phyloP scores from a whole-genome alignment of 2,113 vertebrate species.

The Petromus typicus region DNA sequence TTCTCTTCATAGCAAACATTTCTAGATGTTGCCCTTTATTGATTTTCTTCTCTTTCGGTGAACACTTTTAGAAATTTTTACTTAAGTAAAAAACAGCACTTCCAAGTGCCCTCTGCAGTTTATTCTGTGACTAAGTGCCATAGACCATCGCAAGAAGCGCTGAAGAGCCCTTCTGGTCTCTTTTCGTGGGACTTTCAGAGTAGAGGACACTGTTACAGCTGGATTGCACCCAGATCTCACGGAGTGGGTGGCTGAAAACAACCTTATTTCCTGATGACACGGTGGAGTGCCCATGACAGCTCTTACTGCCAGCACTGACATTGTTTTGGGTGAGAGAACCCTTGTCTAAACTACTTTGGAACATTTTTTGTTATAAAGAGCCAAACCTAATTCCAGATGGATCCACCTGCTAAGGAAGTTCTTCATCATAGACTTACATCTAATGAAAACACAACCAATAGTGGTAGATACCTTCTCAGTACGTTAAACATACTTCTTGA shows the following conservation, averaged over 20 bases:
- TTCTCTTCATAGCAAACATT: not conserved
- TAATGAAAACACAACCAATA: not conserved
- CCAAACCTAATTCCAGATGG: not conserved
- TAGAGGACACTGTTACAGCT: not conserved
- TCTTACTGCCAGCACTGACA: not conserved
- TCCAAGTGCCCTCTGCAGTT: not conserved
- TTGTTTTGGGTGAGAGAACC: not conserved
- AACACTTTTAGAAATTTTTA: not conserved
- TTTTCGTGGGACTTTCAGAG: not conserved
- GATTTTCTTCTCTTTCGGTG: not conserved
- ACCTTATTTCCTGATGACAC: not conserved
- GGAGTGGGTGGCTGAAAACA: not conserved
- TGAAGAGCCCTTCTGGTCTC: not conserved
- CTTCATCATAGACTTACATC: not conserved
- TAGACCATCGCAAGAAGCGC: not conserved
- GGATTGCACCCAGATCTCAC: not conserved
- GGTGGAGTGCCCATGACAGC: not conserved
- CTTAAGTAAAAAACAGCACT: not conserved
- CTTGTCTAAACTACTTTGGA: not conserved
- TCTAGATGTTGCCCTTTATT: not conserved
- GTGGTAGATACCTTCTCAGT: not conserved
- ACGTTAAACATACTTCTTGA: not conserved
- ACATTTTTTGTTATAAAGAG: not conserved
- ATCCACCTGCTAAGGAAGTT: not conserved
- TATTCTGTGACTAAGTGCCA: not conserved